These are phyloP conservation scores for Cyclargus thomasi DNA, from an alignment of 1,140 invertebrate species.

Conservation along the genomic window DNA sequence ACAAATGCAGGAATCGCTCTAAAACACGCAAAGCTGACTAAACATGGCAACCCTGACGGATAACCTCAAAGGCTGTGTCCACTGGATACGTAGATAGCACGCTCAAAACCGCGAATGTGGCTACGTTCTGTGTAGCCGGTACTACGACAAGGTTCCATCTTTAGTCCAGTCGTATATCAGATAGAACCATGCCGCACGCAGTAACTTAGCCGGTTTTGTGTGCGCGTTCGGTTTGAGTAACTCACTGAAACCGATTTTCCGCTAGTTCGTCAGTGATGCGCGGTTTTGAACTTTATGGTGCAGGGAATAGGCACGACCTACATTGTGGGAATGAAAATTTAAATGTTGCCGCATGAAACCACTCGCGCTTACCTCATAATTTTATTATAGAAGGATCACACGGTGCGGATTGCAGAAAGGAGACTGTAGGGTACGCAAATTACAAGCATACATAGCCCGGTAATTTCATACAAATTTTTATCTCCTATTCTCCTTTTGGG, in stretches of 20 bases:
- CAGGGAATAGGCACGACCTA: background rate
- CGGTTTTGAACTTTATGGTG: slow-evolving; percentile 28
- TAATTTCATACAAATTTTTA: no score
- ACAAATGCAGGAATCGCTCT: background rate
- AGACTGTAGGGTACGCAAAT: background rate
- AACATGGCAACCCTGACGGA: slow-evolving; percentile 45
- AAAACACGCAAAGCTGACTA: slow-evolving; percentile 15
- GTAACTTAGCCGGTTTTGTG: slow-evolving; percentile 36
- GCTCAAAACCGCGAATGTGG: slow-evolving; percentile 40
- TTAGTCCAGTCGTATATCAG: slow-evolving; percentile 27
- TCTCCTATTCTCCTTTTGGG: no score
- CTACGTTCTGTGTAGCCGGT: slow-evolving; percentile 23
- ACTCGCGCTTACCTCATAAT: slow-evolving; percentile 37
- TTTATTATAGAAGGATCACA: slow-evolving; percentile 11
- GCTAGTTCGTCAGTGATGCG: slow-evolving; percentile 23
- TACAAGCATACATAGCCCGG: background rate
- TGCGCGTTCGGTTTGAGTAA: slow-evolving; percentile 32
- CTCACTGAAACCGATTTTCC: slow-evolving; percentile 35
- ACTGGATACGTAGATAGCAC: slow-evolving; percentile 53
- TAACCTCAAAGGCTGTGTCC: slow-evolving; percentile 66
- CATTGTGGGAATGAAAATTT: slow-evolving; percentile 19
- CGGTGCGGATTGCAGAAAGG: background rate
- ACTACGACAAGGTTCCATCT: slow-evolving; percentile 44
- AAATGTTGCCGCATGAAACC: slow-evolving; percentile 33
- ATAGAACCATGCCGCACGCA: slow-evolving; percentile 42